A percentile compares a stretch with the other conserved stretches of the same genome.
These are phyloP conservation scores for Machimus rusticus DNA, from an alignment of 2,888 invertebrate species.

Conservation along the genomic window DNA sequence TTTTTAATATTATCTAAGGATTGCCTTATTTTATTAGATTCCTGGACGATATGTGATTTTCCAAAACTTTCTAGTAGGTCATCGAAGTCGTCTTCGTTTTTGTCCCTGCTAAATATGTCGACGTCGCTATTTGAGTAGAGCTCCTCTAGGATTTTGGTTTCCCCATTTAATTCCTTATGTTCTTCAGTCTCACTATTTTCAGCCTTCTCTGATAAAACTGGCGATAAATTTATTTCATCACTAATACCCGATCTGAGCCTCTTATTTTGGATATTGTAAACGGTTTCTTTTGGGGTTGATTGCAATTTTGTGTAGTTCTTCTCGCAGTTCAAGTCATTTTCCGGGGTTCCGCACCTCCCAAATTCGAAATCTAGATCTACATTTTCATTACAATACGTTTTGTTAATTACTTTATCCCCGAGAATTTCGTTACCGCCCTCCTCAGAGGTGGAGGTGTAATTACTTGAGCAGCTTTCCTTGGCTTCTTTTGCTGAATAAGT, in stretches of 20 bases:
- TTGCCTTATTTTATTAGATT: conserved; percentile 60
- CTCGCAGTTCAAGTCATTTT: background rate
- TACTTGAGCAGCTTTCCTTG: background rate
- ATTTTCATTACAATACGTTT: background rate
- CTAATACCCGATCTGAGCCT: background rate
- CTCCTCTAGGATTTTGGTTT: background rate
- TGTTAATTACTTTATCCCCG: background rate
- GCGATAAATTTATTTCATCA: background rate
- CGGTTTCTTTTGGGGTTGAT: background rate
- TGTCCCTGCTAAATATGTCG: conserved; percentile 26
- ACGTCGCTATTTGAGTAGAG: background rate
- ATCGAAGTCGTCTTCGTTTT: conserved; percentile 59
- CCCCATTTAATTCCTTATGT: background rate
- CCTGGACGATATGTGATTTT: conserved; percentile 55
- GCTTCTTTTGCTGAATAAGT: background rate
- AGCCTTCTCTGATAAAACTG: background rate
- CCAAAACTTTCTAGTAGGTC: conserved; percentile 58
- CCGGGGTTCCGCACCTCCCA: background rate
- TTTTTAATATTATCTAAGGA: conserved; percentile 61
- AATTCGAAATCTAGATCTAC: background rate
- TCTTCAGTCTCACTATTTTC: background rate
- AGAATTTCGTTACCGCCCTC: background rate
- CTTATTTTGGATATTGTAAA: background rate
- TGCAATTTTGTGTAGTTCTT: background rate
- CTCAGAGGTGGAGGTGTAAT: background rate